Conservation (phyloP, 1,140 invertebrate species). For the Halesus radiatus region DNA sequence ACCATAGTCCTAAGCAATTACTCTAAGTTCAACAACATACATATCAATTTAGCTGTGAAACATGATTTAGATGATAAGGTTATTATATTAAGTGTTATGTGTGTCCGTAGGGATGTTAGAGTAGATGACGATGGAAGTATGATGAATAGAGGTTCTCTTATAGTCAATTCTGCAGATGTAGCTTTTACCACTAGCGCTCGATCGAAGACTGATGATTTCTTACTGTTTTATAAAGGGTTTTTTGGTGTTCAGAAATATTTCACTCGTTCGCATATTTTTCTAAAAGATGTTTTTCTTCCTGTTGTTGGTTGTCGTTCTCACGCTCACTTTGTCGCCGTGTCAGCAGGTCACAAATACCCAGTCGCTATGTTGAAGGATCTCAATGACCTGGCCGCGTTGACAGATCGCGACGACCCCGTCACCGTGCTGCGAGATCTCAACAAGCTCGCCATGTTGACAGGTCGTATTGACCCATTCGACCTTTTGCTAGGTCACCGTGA, state of each 20-base stretch:
- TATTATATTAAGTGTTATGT: slow-evolving; percentile 49
- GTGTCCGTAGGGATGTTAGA: slow-evolving; percentile 40
- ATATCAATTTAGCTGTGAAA: slow-evolving; percentile 56
- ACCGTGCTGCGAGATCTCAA: too few relatives aligned
- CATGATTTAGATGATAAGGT: slow-evolving; percentile 14
- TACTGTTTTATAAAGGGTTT: slow-evolving; percentile 56
- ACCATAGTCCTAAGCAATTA: slow-evolving; percentile 36
- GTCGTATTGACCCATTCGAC: too few relatives aligned
- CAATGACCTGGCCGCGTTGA: too few relatives aligned
- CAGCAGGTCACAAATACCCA: neutral
- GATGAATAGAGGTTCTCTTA: slow-evolving; percentile 11
- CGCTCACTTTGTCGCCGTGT: slow-evolving; percentile 3
- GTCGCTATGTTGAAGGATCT: too few relatives aligned
- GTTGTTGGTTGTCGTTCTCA: slow-evolving; percentile 10
- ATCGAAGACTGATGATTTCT: slow-evolving; percentile 57
- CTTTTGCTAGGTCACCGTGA: too few relatives aligned
- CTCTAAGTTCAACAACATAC: slow-evolving; percentile 46
- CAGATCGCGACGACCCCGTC: too few relatives aligned
- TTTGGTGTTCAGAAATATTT: slow-evolving; percentile 44
- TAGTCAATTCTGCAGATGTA: slow-evolving; percentile 52
- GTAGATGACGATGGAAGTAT: neutral
- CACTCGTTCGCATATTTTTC: slow-evolving; percentile 54
- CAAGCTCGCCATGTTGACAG: too few relatives aligned
- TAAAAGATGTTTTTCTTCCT: slow-evolving; percentile 41
- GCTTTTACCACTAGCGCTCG: slow-evolving; percentile 54